Evolutionary conservation across 1,140 invertebrate species (phyloP).

Genomic region (Drosophila nasuta): DNA sequence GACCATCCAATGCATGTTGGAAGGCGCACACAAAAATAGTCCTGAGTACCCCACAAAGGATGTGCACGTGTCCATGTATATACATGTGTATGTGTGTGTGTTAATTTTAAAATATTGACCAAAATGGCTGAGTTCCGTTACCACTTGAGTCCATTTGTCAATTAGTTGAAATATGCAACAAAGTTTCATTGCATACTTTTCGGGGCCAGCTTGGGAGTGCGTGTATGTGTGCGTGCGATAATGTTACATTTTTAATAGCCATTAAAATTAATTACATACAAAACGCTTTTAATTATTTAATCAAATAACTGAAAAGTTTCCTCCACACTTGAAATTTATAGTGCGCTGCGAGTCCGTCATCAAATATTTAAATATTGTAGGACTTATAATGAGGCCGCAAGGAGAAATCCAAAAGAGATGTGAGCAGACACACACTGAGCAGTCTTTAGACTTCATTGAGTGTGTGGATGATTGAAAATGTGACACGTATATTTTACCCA

Average conservation of each 20-base stretch:
- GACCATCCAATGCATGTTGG: constrained; percentile 34
- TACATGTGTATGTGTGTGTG: constrained; percentile 1
- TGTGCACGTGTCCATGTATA: background rate
- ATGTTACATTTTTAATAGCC: constrained; percentile 56
- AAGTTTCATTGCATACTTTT: constrained; percentile 41
- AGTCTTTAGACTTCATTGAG: background rate
- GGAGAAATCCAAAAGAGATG: background rate
- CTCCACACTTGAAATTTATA: constrained; percentile 5
- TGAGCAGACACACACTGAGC: background rate
- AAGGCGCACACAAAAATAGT: constrained; percentile 57
- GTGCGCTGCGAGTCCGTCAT: background rate
- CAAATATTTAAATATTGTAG: background rate
- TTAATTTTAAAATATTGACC: constrained; percentile 75
- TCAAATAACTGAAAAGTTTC: constrained; percentile 54
- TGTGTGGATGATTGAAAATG: too few species aligned
- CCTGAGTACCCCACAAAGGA: constrained; percentile 19
- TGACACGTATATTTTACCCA: too few species aligned
- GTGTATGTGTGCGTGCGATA: constrained; percentile 9
- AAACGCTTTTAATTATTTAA: constrained; percentile 61
- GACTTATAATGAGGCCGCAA: background rate
- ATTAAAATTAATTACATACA: constrained; percentile 60
- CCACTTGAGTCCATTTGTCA: constrained; percentile 37
- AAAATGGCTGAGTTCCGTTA: constrained; percentile 45
- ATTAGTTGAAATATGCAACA: constrained; percentile 23
- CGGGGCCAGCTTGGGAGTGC: background rate